Percentiles rank a stretch among this genome's conserved stretches.
These are phyloP conservation scores for Acestrorhynchus altus DNA, from an alignment of 2,797 vertebrate genomes.

Conservation along the genomic window DNA sequence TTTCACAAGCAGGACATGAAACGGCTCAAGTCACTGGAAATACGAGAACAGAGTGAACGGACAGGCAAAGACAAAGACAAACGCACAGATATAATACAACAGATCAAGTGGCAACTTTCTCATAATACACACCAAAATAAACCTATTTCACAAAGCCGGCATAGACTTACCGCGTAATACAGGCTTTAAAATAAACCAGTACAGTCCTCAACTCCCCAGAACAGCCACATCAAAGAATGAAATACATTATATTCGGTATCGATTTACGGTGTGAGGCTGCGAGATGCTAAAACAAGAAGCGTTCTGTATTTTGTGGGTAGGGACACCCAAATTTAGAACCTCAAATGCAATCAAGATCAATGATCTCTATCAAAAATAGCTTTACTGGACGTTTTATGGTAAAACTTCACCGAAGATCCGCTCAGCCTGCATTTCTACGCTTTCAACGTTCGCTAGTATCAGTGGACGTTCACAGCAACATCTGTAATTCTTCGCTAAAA, in stretches of 20 bases:
- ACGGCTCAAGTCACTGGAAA: background rate
- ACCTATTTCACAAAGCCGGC: conserved; percentile 33
- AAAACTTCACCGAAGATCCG: background rate
- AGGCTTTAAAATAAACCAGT: conserved; percentile 13
- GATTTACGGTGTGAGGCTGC: background rate
- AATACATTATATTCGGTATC: conserved; percentile 26
- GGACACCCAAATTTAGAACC: background rate
- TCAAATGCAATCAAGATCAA: background rate
- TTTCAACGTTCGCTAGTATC: background rate
- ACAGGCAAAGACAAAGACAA: conserved; percentile 25
- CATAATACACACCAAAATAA: conserved; percentile 28
- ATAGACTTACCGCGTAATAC: conserved; percentile 10
- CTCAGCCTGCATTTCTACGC: background rate
- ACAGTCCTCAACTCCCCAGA: background rate
- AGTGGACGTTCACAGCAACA: conserved; percentile 8
- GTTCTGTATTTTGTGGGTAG: background rate
- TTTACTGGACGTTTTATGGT: too few relatives aligned
- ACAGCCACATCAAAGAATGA: conserved; percentile 24
- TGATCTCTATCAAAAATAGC: background rate
- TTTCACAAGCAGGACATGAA: background rate
- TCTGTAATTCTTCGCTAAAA: conserved; percentile 1
- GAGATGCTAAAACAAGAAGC: background rate
- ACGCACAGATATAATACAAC: conserved; percentile 24
- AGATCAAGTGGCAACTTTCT: background rate
- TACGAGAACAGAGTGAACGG: background rate